Evolutionary conservation across 2,797 vertebrate species (phyloP).

Genomic region (Emys orbicularis): DNA sequence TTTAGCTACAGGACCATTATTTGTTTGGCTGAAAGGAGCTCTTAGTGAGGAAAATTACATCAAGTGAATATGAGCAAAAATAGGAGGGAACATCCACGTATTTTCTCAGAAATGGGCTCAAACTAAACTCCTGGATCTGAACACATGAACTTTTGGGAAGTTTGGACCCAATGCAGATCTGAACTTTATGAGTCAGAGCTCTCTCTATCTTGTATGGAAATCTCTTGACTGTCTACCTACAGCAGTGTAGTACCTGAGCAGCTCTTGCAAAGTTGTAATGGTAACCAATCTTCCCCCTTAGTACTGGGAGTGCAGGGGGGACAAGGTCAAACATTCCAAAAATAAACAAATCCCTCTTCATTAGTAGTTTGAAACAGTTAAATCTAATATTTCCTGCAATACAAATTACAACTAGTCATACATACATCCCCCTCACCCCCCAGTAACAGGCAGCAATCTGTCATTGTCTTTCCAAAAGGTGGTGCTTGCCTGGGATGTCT

Average conservation of each 20-base stretch:
- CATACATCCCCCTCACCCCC: slow-evolving; percentile 49
- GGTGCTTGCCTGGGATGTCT: slow-evolving; percentile 63
- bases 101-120: not conserved
- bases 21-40: too few species aligned
- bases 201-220: not conserved
- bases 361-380: slow-evolving; percentile 48
- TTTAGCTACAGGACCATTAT: not conserved
- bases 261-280: slow-evolving; percentile 3
- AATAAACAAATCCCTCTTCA: slow-evolving; percentile 33
- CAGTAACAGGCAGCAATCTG: slow-evolving; percentile 62
- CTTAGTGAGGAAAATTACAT: not conserved
- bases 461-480: slow-evolving; percentile 54
- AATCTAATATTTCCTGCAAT: slow-evolving; percentile 57
- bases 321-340: not conserved
- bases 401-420: slow-evolving; percentile 31
- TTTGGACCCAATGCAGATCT: not conserved
- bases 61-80: not conserved
- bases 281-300: slow-evolving; percentile 9
- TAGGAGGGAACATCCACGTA: not conserved
- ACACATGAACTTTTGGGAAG: not conserved
- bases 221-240: not conserved
- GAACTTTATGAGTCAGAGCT: not conserved
- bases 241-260: not conserved
- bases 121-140: not conserved
- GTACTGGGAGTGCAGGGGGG: not conserved